A percentile compares a stretch with the other conserved stretches of the same genome.
Evolutionary conservation across 2,113 vertebrate genomes (phyloP).

Genomic region (Loxodonta africana): DNA sequence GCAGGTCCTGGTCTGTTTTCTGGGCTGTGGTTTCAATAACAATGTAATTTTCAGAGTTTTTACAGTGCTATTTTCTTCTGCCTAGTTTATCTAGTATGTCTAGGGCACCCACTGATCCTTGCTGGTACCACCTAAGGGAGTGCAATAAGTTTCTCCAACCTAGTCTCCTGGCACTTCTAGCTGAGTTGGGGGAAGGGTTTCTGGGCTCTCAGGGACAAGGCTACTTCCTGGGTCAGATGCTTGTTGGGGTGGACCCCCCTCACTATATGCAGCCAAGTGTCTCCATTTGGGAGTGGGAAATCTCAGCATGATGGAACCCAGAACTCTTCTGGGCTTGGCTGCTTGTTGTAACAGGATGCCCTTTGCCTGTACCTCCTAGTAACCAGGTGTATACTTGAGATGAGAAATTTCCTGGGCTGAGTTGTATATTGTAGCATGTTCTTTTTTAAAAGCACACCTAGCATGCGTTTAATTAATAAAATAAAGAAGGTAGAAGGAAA

Average conservation of each 20-base stretch:
- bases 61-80: not conserved
- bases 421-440: not conserved
- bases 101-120: not conserved
- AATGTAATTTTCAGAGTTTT: not conserved
- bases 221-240: not conserved
- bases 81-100: not conserved
- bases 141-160: not conserved
- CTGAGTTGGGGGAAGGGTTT: not conserved
- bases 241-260: not conserved
- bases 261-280: not conserved
- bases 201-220: not conserved
- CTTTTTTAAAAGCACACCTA: not conserved
- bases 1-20: not conserved
- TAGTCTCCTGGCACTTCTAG: not conserved
- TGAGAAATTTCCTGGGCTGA: not conserved
- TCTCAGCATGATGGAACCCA: not conserved
- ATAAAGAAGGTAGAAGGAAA: not conserved
- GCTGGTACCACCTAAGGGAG: not conserved
- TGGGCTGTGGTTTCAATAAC: not conserved
- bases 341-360: not conserved
- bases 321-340: not conserved
- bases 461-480: not conserved
- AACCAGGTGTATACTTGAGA: not conserved
- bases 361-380: not conserved
- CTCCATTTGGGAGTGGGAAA: not conserved